phyloP scores from a whole-genome alignment of 2,888 invertebrate species.

The Cremastinae sp. region DNA sequence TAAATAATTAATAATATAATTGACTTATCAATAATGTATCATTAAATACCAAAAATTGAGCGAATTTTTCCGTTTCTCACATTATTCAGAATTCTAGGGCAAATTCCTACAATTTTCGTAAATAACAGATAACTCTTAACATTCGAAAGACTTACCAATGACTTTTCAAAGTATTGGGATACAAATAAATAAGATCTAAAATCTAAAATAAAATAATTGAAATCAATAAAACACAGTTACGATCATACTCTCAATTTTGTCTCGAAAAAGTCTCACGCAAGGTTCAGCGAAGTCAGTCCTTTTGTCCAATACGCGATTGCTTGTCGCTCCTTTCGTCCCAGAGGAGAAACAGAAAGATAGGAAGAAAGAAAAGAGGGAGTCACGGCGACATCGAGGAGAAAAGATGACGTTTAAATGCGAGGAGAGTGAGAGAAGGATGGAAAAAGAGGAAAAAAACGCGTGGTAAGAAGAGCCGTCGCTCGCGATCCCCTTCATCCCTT shows the following conservation, averaged over 20 bases:
- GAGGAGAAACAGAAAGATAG: conserved; percentile 38
- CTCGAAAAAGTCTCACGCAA: conserved; percentile 8
- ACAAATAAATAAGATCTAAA: too few species aligned
- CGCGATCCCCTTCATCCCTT: conserved; percentile 62
- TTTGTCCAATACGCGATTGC: conserved; percentile 71
- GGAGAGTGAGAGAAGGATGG: conserved; percentile 49
- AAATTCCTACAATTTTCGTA: too few species aligned
- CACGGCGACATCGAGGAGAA: conserved; percentile 52
- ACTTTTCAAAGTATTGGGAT: too few species aligned
- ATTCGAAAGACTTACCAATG: too few species aligned
- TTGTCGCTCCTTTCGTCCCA: conserved; percentile 48
- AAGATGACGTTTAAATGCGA: conserved; percentile 49
- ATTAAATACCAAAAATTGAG: too few species aligned
- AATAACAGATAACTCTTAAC: too few species aligned
- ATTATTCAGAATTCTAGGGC: too few species aligned
- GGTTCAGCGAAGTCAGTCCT: conserved; percentile 62
- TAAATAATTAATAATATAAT: too few species aligned
- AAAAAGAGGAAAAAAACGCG: conserved; percentile 43
- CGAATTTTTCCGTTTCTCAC: too few species aligned
- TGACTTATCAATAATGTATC: too few species aligned
- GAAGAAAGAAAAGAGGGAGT: conserved; percentile 14
- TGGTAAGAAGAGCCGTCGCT: conserved; percentile 64
- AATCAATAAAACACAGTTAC: neutral
- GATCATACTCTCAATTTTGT: neutral
- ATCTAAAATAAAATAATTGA: too few species aligned